Conservation (phyloP, 2,113 vertebrate species). For the Pedionomus torquatus region DNA sequence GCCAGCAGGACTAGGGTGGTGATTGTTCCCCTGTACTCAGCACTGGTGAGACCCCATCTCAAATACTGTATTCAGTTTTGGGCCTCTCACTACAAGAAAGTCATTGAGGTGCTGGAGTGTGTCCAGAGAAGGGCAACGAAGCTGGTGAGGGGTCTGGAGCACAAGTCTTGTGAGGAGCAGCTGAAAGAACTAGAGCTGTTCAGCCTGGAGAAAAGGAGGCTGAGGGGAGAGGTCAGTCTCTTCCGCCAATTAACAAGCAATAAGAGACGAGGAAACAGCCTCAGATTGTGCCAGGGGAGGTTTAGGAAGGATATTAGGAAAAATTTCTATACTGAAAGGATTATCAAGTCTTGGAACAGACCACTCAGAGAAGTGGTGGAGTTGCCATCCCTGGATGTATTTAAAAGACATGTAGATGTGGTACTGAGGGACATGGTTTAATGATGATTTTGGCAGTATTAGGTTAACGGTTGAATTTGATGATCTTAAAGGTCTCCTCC, state of each 20-base stretch:
- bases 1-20: not conserved
- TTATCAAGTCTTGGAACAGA: not conserved
- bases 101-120: not conserved
- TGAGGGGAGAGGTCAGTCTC: not conserved
- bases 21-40: not conserved
- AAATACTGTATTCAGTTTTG: not conserved
- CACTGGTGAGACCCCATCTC: not conserved
- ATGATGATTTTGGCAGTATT: not conserved
- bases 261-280: not conserved
- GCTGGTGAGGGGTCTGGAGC: not conserved
- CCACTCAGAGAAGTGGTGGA: not conserved
- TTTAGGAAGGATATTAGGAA: not conserved
- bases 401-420: not conserved
- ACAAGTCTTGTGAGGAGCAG: not conserved
- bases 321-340: not conserved
- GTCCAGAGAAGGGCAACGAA: not conserved
- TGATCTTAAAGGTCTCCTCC: not conserved
- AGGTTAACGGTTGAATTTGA: not conserved
- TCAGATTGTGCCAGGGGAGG: not conserved
- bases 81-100: not conserved
- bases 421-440: not conserved
- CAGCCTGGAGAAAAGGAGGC: not conserved
- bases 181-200: not conserved
- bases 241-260: not conserved
- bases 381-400: not conserved